phyloP scores from a whole-genome alignment of 2,888 invertebrate species.

The Cataglyphis altisquamis region DNA sequence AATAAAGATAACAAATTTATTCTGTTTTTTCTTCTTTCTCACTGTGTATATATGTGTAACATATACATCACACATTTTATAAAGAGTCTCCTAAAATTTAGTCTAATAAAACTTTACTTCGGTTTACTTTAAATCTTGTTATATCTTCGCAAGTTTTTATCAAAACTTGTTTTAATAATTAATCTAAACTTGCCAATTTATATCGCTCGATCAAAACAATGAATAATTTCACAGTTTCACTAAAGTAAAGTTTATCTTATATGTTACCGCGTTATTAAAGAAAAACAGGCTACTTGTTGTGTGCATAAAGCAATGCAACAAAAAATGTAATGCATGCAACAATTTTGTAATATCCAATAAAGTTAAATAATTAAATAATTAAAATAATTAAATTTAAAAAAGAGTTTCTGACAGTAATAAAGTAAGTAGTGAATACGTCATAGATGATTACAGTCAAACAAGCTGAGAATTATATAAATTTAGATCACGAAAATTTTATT shows the following conservation, averaged over 20 bases:
- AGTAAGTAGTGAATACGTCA: neutral
- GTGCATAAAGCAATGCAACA: neutral
- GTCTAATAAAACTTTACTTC: neutral
- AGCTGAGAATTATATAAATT: neutral
- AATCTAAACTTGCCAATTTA: neutral
- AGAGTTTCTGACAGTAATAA: neutral
- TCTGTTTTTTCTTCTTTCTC: neutral
- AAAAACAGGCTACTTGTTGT: neutral
- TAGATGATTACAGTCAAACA: neutral
- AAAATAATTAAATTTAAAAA: neutral
- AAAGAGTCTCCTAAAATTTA: neutral
- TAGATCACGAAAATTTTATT: neutral
- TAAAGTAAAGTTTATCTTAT: neutral
- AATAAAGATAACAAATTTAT: neutral
- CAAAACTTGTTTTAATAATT: neutral
- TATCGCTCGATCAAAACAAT: slow-evolving; percentile 27
- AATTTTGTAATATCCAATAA: neutral
- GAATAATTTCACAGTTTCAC: slow-evolving; percentile 3
- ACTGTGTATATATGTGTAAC: neutral
- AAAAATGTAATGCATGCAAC: neutral
- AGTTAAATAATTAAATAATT: no score
- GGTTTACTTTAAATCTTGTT: slow-evolving; percentile 7
- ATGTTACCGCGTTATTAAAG: slow-evolving; percentile 20
- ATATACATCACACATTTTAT: neutral
- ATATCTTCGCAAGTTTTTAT: neutral